Evolutionary conservation across 2,888 invertebrate genomes (phyloP).

Genomic region (Ommatoiulus sabulosus): DNA sequence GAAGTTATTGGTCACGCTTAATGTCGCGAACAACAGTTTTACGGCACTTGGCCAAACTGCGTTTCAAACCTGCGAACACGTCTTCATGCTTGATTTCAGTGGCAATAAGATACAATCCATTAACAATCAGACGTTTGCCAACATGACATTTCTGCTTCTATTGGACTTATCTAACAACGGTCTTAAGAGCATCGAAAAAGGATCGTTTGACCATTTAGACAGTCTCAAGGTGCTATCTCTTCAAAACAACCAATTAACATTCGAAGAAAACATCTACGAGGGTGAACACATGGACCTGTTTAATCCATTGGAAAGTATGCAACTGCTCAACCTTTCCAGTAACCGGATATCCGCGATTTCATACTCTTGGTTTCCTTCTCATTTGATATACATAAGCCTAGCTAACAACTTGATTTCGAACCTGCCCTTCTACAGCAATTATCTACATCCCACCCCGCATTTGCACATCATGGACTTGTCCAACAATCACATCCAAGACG

Average conservation of each 20-base stretch:
- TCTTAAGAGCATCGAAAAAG: not conserved
- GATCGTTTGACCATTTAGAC: not conserved
- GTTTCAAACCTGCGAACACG: not conserved
- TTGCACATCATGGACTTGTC: conserved; percentile 55
- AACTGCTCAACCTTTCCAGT: conserved; percentile 47
- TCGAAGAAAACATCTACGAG: conserved; percentile 40
- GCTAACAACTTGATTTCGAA: conserved; percentile 3
- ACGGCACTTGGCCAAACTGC: not conserved
- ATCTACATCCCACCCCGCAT: not conserved
- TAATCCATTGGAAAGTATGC: not conserved
- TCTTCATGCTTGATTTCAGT: conserved; percentile 22
- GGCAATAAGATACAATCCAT: not conserved
- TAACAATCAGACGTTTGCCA: not conserved
- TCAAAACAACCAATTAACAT: conserved; percentile 21
- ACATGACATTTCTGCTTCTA: not conserved
- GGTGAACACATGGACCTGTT: conserved; percentile 50
- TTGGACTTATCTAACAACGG: conserved; percentile 29
- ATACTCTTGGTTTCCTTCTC: conserved; percentile 52
- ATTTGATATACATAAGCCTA: conserved; percentile 12
- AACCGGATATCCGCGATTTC: not conserved
- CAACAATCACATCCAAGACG: not conserved
- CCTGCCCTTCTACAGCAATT: not conserved
- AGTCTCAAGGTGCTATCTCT: conserved; percentile 15
- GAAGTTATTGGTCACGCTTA: not conserved
- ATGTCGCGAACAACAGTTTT: conserved; percentile 35